A percentile compares a stretch with the other conserved stretches of the same genome.
Conservation (phyloP, 2,113 vertebrate genomes). For the Chlamydotis undulata region DNA sequence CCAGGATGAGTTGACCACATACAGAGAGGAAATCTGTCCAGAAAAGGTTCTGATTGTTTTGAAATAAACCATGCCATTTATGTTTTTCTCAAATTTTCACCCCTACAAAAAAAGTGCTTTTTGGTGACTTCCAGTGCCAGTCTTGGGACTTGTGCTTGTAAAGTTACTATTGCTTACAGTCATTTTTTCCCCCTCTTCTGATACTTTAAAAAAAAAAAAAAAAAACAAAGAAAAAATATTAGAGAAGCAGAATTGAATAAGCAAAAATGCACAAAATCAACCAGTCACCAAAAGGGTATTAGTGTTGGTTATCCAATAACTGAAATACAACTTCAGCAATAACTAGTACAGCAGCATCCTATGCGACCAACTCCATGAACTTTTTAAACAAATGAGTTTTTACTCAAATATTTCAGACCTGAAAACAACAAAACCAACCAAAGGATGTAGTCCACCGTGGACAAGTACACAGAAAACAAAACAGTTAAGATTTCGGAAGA, state of each 20-base stretch:
- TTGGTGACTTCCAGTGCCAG: neutral
- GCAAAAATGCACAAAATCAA: neutral
- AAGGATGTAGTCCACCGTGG: neutral
- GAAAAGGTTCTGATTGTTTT: neutral
- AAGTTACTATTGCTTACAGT: neutral
- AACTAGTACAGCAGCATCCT: neutral
- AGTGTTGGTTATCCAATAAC: neutral
- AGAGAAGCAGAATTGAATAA: neutral
- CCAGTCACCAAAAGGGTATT: neutral
- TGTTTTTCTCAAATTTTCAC: neutral
- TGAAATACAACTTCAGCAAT: neutral
- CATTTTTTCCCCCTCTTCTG: rapidly evolving
- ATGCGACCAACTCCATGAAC: neutral
- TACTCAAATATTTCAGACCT: neutral
- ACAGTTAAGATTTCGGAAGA: neutral
- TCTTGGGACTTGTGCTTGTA: neutral
- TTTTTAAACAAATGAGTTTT: neutral
- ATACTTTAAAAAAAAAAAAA: neutral
- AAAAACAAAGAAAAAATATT: neutral
- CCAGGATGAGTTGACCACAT: neutral
- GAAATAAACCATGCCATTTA: neutral
- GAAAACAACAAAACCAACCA: neutral
- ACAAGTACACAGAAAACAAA: neutral
- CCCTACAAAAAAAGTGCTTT: neutral
- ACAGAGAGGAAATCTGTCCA: neutral